Evolutionary conservation across 2,113 vertebrate species (phyloP).

Genomic region (Manacus vitellinus): DNA sequence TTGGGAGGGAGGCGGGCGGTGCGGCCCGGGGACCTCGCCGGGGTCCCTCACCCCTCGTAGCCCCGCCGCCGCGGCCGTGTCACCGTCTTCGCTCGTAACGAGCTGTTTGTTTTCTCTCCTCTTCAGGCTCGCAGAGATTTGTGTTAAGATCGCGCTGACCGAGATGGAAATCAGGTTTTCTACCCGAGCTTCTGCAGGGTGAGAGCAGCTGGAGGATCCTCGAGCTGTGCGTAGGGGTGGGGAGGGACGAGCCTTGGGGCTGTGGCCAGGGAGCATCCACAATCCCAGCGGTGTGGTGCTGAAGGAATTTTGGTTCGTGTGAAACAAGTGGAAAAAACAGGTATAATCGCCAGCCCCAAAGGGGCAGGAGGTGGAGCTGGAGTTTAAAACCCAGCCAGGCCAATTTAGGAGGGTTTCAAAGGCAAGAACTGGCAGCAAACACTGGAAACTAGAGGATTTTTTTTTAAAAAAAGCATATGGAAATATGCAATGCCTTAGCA

Average conservation of each 20-base stretch:
- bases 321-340: neutral
- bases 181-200: fast-evolving
- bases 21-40: neutral
- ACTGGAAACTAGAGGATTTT: neutral
- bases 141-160: fast-evolving
- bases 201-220: fast-evolving
- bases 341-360: neutral
- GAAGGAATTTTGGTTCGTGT: neutral
- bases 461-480: neutral
- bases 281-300: fast-evolving
- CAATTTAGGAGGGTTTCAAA: neutral
- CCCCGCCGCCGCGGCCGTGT: fast-evolving
- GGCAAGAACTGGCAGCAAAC: neutral
- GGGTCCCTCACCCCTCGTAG: neutral
- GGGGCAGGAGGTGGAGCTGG: neutral
- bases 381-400: neutral
- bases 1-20: neutral
- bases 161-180: neutral
- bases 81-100: neutral
- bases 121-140: neutral
- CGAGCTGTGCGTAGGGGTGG: neutral
- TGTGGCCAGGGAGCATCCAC: neutral
- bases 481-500: neutral
- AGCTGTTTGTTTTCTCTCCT: neutral
- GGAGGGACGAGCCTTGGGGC: neutral